Percentiles rank a stretch among this genome's conserved stretches.
Conservation (phyloP, 2,113 vertebrate species). For the Sebastes schlegelii region DNA sequence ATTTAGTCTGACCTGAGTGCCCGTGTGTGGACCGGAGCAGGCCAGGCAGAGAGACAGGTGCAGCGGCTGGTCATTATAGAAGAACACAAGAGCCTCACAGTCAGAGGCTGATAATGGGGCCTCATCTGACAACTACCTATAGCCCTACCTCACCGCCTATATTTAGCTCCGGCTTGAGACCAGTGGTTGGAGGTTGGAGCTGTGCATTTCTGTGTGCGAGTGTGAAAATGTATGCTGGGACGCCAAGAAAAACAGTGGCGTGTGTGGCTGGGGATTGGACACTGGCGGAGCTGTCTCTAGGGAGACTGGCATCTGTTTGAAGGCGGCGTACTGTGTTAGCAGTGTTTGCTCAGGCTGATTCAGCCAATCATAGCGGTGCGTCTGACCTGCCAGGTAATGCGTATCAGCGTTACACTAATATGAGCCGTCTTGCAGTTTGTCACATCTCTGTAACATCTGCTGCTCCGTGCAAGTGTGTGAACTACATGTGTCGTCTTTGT, state of each 20-base stretch:
- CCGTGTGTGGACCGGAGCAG: conserved; percentile 60
- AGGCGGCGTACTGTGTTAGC: conserved; percentile 27
- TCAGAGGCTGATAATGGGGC: conserved; percentile 77
- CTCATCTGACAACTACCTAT: conserved; percentile 75
- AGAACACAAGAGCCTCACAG: conserved; percentile 76
- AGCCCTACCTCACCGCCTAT: conserved; percentile 67
- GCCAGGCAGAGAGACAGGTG: conserved; percentile 81
- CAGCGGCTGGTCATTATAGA: conserved; percentile 79
- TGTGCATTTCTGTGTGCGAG: conserved; percentile 29
- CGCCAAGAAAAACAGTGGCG: conserved; percentile 42
- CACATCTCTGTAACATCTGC: conserved; percentile 41
- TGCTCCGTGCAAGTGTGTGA: conserved; percentile 22
- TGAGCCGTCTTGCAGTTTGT: conserved; percentile 37
- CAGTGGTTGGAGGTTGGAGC: conserved; percentile 38
- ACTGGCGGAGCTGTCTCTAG: conserved; percentile 54
- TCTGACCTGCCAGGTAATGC: conserved; percentile 50
- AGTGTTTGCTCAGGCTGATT: conserved; percentile 51
- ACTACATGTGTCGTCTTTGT: conserved; percentile 30
- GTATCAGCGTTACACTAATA: conserved; percentile 51
- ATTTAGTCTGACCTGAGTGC: conserved; percentile 84
- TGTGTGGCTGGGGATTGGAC: conserved; percentile 51
- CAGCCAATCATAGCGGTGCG: conserved; percentile 51
- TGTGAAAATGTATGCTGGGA: conserved; percentile 50
- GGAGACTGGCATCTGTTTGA: conserved; percentile 66
- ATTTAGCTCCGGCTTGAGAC: conserved; percentile 66